Percentiles rank a stretch among this genome's conserved stretches.
Conservation (phyloP, 1,140 invertebrate species). For the Coenobita brevimanus region DNA sequence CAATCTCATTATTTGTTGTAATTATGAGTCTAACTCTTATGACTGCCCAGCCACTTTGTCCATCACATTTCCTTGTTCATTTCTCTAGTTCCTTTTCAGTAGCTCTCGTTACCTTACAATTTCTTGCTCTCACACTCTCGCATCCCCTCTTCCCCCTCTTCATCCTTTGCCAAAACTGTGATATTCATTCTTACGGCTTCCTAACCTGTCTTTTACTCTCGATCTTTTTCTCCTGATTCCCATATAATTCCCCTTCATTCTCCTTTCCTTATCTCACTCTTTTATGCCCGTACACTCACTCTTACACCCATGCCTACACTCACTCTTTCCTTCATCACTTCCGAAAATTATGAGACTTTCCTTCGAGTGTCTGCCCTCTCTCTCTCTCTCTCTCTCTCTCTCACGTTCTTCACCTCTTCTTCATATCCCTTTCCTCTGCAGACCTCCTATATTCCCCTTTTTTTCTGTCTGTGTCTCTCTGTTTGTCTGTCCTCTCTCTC, state of each 20-base stretch:
- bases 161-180: too few species aligned
- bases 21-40: too few species aligned
- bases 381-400: neutral
- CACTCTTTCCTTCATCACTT: neutral
- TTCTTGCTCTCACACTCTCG: too few species aligned
- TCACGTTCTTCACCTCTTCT: neutral
- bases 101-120: too few species aligned
- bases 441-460: neutral
- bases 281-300: neutral
- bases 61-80: too few species aligned
- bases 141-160: too few species aligned
- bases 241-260: neutral
- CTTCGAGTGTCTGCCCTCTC: neutral
- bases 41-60: too few species aligned
- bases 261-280: neutral
- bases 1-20: too few species aligned
- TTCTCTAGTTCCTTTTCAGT: too few species aligned
- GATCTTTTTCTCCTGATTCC: neutral
- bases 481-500: too few species aligned
- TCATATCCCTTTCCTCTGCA: neutral
- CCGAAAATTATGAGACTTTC: neutral
- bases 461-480: too few species aligned
- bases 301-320: neutral
- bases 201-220: slow-evolving; percentile 1
- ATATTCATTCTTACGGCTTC: too few species aligned